Evolutionary conservation across 2,888 invertebrate genomes (phyloP).

Genomic region (Schrankia costaestrigalis): DNA sequence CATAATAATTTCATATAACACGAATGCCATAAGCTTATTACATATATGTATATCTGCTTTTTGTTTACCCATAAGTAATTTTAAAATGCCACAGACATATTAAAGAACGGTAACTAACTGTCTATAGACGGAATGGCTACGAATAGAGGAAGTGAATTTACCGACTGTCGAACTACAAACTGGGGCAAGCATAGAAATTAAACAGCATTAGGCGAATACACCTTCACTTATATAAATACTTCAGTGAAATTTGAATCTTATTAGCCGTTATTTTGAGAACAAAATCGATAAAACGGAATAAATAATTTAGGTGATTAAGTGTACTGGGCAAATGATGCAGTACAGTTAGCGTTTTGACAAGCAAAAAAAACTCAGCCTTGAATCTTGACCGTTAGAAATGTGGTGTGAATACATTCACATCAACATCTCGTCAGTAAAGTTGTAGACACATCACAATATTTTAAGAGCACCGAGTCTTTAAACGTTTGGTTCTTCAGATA

Average conservation of each 20-base stretch:
- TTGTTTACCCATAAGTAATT: no score
- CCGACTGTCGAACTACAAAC: conserved; percentile 8
- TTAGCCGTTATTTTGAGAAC: conserved; percentile 24
- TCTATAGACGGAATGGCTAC: background rate
- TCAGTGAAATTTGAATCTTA: conserved; percentile 18
- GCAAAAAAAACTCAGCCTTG: conserved; percentile 60
- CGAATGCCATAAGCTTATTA: no score
- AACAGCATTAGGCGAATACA: conserved; percentile 15
- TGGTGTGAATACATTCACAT: conserved; percentile 40
- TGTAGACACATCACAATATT: no score
- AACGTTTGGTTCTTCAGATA: no score
- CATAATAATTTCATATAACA: no score
- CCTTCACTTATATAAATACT: conserved; percentile 1
- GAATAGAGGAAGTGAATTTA: conserved; percentile 6
- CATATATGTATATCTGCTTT: no score
- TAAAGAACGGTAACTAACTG: background rate
- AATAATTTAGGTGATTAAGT: conserved; percentile 40
- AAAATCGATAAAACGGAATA: conserved; percentile 33
- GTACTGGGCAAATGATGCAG: conserved; percentile 47
- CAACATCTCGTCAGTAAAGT: conserved; percentile 18
- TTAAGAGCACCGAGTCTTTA: no score
- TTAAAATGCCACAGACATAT: no score
- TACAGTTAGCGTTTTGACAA: conserved; percentile 72
- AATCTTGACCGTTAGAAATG: conserved; percentile 57
- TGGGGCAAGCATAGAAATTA: conserved; percentile 17